phyloP scores from a whole-genome alignment of 2,888 invertebrate genomes.

The Eugnorisma glareosa region DNA sequence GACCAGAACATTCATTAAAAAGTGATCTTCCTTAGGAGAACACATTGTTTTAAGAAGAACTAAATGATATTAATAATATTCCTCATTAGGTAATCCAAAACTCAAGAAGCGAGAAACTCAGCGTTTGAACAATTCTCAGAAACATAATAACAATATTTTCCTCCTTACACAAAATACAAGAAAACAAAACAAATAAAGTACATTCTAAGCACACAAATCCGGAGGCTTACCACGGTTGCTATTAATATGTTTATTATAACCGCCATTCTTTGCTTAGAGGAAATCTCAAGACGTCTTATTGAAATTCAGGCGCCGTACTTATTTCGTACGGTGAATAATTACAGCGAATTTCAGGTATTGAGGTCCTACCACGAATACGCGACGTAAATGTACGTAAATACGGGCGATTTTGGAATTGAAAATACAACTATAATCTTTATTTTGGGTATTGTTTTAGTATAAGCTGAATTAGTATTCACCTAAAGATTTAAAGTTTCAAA shows the following conservation, averaged over 20 bases:
- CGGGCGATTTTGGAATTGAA: neutral
- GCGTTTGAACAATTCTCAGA: neutral
- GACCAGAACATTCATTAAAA: neutral
- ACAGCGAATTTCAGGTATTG: slow-evolving; percentile 17
- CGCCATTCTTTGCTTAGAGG: slow-evolving; percentile 47
- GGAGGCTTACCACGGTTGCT: slow-evolving; percentile 14
- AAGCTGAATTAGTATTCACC: neutral
- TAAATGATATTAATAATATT: neutral
- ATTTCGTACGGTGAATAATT: slow-evolving; percentile 65
- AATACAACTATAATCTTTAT: neutral
- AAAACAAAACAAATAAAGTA: slow-evolving; percentile 34
- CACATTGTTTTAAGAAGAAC: neutral
- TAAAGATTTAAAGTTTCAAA: neutral
- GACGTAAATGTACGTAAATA: neutral
- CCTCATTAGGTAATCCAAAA: neutral
- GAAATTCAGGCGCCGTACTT: slow-evolving; percentile 68
- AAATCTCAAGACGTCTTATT: slow-evolving; percentile 60
- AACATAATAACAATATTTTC: neutral
- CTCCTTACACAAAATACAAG: slow-evolving; percentile 6
- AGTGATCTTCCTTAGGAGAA: neutral
- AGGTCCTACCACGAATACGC: neutral
- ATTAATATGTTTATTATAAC: slow-evolving; percentile 57
- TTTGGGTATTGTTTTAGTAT: neutral
- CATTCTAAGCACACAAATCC: slow-evolving; percentile 38
- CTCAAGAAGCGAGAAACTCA: neutral